Evolutionary conservation across 1,140 invertebrate species (phyloP).

Genomic region (Megathymus violae): DNA sequence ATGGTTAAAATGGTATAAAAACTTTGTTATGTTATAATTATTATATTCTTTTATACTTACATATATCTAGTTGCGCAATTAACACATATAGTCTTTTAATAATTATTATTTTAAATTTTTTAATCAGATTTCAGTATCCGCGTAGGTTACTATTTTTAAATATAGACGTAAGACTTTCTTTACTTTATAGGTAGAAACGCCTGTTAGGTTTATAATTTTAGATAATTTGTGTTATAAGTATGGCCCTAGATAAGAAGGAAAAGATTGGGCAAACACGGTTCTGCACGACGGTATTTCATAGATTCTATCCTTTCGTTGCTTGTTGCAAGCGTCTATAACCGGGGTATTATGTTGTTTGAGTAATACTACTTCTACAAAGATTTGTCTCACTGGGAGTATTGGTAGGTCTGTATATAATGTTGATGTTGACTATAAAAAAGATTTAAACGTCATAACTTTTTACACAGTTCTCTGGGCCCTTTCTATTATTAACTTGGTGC

Average conservation of each 20-base stretch:
- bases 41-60: too few species aligned
- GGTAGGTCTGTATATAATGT: background rate
- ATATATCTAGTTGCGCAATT: too few species aligned
- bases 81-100: too few species aligned
- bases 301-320: background rate
- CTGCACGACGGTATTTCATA: background rate
- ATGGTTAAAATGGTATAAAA: too few species aligned
- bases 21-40: too few species aligned
- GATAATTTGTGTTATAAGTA: constrained; percentile 11
- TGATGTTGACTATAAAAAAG: background rate
- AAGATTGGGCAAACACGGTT: background rate
- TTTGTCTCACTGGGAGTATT: constrained; percentile 2
- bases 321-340: background rate
- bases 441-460: constrained; percentile 7
- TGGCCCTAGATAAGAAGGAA: background rate
- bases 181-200: background rate
- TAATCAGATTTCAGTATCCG: background rate
- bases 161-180: background rate
- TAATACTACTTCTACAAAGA: background rate
- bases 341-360: background rate
- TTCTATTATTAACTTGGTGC: background rate
- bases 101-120: too few species aligned
- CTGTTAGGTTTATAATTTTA: constrained; percentile 1
- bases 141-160: background rate
- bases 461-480: constrained; percentile 1